Conservation (phyloP, 2,797 vertebrate genomes). For the Crocidura indochinensis region DNA sequence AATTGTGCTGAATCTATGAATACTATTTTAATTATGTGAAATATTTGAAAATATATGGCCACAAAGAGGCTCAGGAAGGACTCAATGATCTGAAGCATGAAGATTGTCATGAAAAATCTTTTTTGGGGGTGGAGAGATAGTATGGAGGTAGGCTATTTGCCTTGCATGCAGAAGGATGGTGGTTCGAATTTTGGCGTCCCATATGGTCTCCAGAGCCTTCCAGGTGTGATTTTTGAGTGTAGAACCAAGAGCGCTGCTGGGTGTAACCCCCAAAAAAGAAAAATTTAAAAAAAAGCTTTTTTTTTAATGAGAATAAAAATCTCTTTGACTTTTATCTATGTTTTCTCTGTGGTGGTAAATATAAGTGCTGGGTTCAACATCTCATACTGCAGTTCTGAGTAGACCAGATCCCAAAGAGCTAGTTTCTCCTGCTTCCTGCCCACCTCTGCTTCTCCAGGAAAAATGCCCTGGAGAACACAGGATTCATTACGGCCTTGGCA, state of each 20-base stretch:
- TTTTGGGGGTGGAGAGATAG: background rate
- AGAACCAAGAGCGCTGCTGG: no score
- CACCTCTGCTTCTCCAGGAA: constrained; percentile 64
- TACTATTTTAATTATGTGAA: constrained; percentile 48
- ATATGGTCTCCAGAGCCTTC: no score
- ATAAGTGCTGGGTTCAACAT: background rate
- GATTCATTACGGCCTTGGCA: constrained; percentile 78
- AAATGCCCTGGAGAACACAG: constrained; percentile 64
- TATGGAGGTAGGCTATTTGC: no score
- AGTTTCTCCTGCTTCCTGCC: constrained; percentile 36
- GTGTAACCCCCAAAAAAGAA: no score
- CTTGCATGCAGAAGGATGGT: no score
- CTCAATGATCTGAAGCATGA: background rate
- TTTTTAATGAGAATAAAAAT: background rate
- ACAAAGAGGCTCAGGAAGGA: background rate
- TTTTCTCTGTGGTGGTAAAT: constrained; percentile 43
- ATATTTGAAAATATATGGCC: background rate
- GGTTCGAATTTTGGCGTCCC: no score
- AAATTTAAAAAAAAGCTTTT: no score
- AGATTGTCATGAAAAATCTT: background rate
- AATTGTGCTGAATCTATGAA: constrained; percentile 12
- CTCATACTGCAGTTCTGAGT: constrained; percentile 6
- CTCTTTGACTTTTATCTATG: background rate
- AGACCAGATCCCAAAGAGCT: constrained; percentile 52
- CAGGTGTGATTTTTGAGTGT: no score